Conservation (phyloP, 2,888 invertebrate genomes). For the Chromoteleia sp. region DNA sequence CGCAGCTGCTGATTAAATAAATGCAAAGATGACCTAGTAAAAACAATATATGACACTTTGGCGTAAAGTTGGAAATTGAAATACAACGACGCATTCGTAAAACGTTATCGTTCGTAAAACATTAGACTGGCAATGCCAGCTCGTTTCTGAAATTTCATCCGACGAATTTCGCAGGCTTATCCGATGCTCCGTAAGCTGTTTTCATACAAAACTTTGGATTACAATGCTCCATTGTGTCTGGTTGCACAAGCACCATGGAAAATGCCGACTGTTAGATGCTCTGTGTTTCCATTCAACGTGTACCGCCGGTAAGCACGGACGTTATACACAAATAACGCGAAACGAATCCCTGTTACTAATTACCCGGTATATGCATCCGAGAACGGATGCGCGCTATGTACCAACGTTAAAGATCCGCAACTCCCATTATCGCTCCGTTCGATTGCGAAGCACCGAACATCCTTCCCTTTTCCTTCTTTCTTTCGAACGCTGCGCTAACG, state of each 20-base stretch:
- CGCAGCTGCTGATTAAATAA: constrained; percentile 24
- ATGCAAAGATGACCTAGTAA: constrained; percentile 46
- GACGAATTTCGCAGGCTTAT: constrained; percentile 67
- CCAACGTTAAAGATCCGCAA: constrained; percentile 24
- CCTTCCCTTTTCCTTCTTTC: background rate
- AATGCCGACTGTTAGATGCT: constrained; percentile 61
- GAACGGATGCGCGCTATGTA: constrained; percentile 40
- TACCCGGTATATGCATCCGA: constrained; percentile 54
- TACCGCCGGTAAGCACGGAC: constrained; percentile 52
- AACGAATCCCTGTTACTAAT: constrained; percentile 62
- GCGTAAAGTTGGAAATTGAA: constrained; percentile 60
- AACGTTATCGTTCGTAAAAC: constrained; percentile 57
- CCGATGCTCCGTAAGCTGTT: constrained; percentile 76
- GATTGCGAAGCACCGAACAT: constrained; percentile 16
- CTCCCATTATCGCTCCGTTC: constrained; percentile 38
- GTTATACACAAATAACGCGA: constrained; percentile 64
- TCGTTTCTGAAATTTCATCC: constrained; percentile 71
- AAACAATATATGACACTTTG: constrained; percentile 48
- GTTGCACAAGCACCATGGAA: constrained; percentile 61
- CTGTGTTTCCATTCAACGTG: constrained; percentile 59
- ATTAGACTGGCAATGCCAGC: constrained; percentile 61
- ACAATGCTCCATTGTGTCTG: constrained; percentile 67
- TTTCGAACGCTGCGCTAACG: background rate
- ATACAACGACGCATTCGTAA: constrained; percentile 54
- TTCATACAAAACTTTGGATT: constrained; percentile 75